phyloP scores from a whole-genome alignment of 1,140 invertebrate species.

The Neodiprion pinetum region DNA sequence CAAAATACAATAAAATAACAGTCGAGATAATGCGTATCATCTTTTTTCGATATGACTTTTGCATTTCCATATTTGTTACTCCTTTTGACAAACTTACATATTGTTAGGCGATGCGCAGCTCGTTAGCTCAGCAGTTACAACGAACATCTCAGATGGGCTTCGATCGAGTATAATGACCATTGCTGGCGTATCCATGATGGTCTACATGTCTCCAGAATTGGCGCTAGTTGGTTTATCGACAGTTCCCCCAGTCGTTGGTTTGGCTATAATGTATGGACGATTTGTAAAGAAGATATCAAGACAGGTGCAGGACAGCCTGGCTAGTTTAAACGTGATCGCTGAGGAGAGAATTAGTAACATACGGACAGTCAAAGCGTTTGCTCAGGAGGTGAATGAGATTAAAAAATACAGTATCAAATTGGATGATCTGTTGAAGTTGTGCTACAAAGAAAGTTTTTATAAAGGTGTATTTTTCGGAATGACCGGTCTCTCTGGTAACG shows the following conservation, averaged over 20 bases:
- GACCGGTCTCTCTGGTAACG: constrained; percentile 92
- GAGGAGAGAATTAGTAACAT: constrained; percentile 95
- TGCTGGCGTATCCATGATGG: constrained; percentile 93
- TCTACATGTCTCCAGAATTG: constrained; percentile 90
- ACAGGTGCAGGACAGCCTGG: constrained; percentile 83
- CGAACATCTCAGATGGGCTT: constrained; percentile 94
- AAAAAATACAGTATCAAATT: constrained; percentile 74
- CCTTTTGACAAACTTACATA: no score
- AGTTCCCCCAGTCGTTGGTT: constrained; percentile 85
- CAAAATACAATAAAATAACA: not conserved
- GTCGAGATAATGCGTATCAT: not conserved
- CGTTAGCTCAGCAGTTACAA: constrained; percentile 90
- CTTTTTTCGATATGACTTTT: constrained; percentile 4
- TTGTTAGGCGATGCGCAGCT: constrained; percentile 89
- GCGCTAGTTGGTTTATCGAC: constrained; percentile 84
- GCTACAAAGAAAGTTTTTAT: constrained; percentile 87
- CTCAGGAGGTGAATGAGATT: constrained; percentile 83
- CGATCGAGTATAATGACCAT: constrained; percentile 84
- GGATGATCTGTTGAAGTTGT: constrained; percentile 76
- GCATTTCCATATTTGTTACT: not conserved
- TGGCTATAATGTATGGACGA: constrained; percentile 89
- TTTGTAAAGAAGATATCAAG: constrained; percentile 87
- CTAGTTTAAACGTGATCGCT: constrained; percentile 82
- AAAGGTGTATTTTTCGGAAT: constrained; percentile 91
- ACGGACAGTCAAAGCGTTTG: constrained; percentile 92